Conservation (phyloP, 2,888 invertebrate species). For the Hipparchia sbordonii region DNA sequence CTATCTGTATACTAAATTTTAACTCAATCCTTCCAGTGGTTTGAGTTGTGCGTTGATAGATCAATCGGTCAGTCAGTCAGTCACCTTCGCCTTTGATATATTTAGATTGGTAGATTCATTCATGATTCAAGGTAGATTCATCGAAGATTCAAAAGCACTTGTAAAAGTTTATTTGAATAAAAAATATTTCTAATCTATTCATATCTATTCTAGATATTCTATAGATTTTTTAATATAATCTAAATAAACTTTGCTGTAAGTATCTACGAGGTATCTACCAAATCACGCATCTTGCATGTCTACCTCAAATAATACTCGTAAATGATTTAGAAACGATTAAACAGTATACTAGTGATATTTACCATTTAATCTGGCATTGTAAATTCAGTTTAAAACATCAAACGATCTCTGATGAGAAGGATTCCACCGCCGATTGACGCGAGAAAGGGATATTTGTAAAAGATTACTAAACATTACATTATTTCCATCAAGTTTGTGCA, state of each 20-base stretch:
- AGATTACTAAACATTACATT: conserved; percentile 55
- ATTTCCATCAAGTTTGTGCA: conserved; percentile 57
- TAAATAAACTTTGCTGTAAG: not conserved
- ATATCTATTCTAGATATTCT: not conserved
- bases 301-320: not conserved
- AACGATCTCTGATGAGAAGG: conserved; percentile 15
- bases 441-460: conserved; percentile 43
- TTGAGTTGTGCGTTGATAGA: no score
- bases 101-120: no score
- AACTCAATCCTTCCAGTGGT: no score
- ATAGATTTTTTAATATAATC: not conserved
- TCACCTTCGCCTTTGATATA: no score
- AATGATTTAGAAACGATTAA: not conserved
- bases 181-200: no score
- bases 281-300: conserved; percentile 6
- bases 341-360: conserved; percentile 8
- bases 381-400: conserved; percentile 15
- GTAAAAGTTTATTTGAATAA: no score
- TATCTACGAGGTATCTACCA: not conserved
- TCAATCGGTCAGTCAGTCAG: no score
- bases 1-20: no score
- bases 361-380: conserved; percentile 13
- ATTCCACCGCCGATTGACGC: conserved; percentile 34
- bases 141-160: no score
- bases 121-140: no score